A percentile compares a stretch with the other conserved stretches of the same genome.
These are phyloP conservation scores for Myotis daubentonii DNA, from an alignment of 2,797 vertebrate genomes.

Conservation along the genomic window DNA sequence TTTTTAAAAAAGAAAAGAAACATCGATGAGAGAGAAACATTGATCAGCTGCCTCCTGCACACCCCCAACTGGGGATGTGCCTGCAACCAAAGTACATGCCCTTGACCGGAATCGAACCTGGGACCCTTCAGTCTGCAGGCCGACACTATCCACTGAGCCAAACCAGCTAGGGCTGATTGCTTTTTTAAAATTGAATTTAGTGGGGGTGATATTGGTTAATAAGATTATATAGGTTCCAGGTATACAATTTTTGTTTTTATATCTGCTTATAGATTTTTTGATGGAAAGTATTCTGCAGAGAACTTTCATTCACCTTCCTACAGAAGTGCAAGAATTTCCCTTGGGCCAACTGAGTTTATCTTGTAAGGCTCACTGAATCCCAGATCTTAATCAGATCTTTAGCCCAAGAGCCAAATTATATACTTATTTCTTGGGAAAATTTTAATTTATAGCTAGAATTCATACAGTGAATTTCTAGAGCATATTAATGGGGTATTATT, in stretches of 20 bases:
- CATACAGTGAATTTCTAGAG: neutral
- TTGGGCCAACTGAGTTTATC: neutral
- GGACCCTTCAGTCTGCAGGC: too few relatives aligned
- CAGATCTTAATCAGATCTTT: neutral
- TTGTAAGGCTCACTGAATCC: neutral
- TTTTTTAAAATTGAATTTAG: neutral
- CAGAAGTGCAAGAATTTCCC: neutral
- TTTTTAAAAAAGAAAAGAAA: too few relatives aligned
- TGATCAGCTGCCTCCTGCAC: too few relatives aligned
- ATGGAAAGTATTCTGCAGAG: neutral
- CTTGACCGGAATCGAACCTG: too few relatives aligned
- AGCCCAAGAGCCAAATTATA: neutral
- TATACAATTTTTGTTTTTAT: neutral
- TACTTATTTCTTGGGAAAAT: neutral
- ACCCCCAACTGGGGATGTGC: too few relatives aligned
- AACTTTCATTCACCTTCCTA: neutral
- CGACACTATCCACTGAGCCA: too few relatives aligned
- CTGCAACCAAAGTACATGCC: too few relatives aligned
- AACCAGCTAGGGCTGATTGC: too few relatives aligned
- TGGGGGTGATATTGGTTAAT: neutral
- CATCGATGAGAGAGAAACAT: too few relatives aligned
- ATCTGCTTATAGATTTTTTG: neutral
- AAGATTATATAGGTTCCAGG: neutral
- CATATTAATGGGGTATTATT: neutral
- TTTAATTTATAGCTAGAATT: neutral